These are phyloP conservation scores for Acanthornis magna DNA, from an alignment of 2,797 vertebrate species.

Conservation along the genomic window DNA sequence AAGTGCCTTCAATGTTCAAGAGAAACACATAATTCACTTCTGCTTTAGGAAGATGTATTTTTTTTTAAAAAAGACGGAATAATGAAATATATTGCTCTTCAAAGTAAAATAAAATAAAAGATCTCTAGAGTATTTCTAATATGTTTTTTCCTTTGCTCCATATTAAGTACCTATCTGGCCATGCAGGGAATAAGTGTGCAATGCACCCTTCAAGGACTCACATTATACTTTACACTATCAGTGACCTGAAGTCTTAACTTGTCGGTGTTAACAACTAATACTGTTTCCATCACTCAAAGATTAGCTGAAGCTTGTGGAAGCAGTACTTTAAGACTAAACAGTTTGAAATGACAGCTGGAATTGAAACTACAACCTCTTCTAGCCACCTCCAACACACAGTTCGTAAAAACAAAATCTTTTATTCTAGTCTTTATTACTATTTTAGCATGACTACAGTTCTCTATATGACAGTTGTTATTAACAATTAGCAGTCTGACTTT, in stretches of 20 bases:
- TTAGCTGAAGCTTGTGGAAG: not conserved
- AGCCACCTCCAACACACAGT: not conserved
- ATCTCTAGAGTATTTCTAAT: not conserved
- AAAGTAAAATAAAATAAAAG: not conserved
- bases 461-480: not conserved
- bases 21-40: not conserved
- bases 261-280: not conserved
- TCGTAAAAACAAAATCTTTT: not conserved
- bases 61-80: not conserved
- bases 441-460: not conserved
- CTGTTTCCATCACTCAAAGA: not conserved
- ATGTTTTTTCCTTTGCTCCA: not conserved
- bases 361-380: not conserved
- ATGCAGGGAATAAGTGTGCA: not conserved
- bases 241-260: not conserved
- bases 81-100: not conserved
- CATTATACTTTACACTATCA: not conserved
- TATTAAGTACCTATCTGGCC: not conserved
- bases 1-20: rapidly evolving
- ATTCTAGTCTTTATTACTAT: not conserved
- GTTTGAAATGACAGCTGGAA: not conserved
- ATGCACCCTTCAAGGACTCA: not conserved
- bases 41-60: not conserved
- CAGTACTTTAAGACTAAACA: not conserved
- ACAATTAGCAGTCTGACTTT: not conserved